A percentile compares a stretch with the other conserved stretches of the same genome.
These are phyloP conservation scores for Zele albiditarsus DNA, from an alignment of 2,888 invertebrate genomes.

Conservation along the genomic window DNA sequence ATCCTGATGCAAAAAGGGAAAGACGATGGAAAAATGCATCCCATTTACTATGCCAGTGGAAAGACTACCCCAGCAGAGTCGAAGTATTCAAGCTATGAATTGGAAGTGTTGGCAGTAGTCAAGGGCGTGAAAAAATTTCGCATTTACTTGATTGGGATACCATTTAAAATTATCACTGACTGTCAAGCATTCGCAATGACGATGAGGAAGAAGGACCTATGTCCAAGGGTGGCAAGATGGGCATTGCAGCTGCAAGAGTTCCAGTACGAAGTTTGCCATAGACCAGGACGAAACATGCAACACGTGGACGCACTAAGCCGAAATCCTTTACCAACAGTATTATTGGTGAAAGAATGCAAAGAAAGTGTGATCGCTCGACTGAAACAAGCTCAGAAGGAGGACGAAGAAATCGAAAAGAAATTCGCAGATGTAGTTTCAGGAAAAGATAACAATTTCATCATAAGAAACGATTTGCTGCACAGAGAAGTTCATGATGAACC, in stretches of 20 bases:
- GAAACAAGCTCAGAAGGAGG: slow-evolving; percentile 31
- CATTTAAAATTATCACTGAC: slow-evolving; percentile 19
- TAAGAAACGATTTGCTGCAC: too few relatives aligned
- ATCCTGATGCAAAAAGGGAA: too few relatives aligned
- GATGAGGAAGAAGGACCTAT: slow-evolving; percentile 59
- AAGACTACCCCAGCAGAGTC: too few relatives aligned
- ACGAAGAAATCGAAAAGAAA: slow-evolving; percentile 20
- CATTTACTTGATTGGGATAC: slow-evolving; percentile 46
- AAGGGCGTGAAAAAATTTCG: slow-evolving; percentile 56
- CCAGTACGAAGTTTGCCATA: slow-evolving; percentile 45
- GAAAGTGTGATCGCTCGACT: slow-evolving; percentile 28
- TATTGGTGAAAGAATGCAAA: slow-evolving; percentile 2
- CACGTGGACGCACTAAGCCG: slow-evolving; percentile 51
- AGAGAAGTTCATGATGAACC: too few relatives aligned
- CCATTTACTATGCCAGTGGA: too few relatives aligned
- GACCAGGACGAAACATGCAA: slow-evolving; percentile 44
- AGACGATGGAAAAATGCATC: too few relatives aligned
- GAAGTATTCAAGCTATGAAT: too few relatives aligned
- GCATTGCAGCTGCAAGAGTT: slow-evolving; percentile 51
- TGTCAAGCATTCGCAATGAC: slow-evolving; percentile 13
- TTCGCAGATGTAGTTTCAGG: neutral
- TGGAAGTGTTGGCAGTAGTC: slow-evolving; percentile 56
- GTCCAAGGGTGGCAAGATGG: slow-evolving; percentile 61
- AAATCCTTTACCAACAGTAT: slow-evolving; percentile 27
- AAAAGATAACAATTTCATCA: slow-evolving; percentile 29